These are phyloP conservation scores for Menidia menidia DNA, from an alignment of 2,797 vertebrate species.

Conservation along the genomic window DNA sequence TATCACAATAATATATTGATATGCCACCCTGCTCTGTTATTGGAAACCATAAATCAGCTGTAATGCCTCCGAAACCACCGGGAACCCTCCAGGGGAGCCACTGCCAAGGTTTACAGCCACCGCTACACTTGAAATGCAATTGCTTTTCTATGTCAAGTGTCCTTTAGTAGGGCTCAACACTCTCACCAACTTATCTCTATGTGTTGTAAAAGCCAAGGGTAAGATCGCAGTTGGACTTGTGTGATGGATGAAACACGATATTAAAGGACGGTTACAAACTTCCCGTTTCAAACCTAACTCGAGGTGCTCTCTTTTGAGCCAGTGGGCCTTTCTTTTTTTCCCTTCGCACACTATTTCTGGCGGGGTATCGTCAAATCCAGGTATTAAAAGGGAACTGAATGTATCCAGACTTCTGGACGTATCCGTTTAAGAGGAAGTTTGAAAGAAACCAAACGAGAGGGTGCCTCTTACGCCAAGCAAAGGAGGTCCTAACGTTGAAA, in stretches of 20 bases:
- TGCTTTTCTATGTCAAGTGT: constrained; percentile 3
- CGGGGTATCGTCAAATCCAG: too few species aligned
- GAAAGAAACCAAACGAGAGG: constrained; percentile 22
- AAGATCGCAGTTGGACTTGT: not conserved
- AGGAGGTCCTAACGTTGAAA: too few species aligned
- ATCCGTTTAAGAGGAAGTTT: constrained; percentile 7
- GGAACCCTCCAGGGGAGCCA: not conserved
- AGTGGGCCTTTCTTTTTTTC: constrained; percentile 29
- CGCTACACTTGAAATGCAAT: not conserved
- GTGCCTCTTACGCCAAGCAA: constrained; percentile 10
- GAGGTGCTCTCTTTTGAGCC: constrained; percentile 24
- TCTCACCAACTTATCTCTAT: not conserved
- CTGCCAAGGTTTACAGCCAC: constrained; percentile 12
- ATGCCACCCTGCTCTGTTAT: constrained; percentile 4
- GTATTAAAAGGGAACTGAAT: constrained; percentile 27
- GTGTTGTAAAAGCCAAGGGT: constrained; percentile 7
- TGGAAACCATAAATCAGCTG: constrained; percentile 18
- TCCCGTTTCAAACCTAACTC: constrained; percentile 34
- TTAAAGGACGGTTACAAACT: constrained; percentile 41
- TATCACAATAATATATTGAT: not conserved
- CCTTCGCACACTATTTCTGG: not conserved
- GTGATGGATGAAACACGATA: constrained; percentile 47
- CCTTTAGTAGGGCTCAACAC: constrained; percentile 9
- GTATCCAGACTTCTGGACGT: not conserved
- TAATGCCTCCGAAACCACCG: constrained; percentile 4